These are phyloP conservation scores for Lomographa bimaculata DNA, from an alignment of 2,888 invertebrate genomes.

Conservation along the genomic window DNA sequence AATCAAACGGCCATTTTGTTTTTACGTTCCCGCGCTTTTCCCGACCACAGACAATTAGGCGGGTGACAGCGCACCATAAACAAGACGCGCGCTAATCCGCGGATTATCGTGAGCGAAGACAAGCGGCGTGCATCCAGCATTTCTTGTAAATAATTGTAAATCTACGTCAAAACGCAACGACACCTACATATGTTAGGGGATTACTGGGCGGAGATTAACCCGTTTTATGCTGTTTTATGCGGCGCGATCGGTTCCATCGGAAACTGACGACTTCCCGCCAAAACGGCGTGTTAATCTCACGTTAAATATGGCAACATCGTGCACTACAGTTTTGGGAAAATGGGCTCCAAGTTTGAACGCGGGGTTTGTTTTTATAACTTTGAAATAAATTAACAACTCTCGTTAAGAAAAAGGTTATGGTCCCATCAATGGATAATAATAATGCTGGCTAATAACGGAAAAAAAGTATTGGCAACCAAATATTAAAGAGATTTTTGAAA, in stretches of 20 bases:
- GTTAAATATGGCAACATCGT: slow-evolving; percentile 66
- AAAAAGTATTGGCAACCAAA: slow-evolving; percentile 23
- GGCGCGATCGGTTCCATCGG: slow-evolving; percentile 53
- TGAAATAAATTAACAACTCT: slow-evolving; percentile 5
- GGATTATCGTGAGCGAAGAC: slow-evolving; percentile 73
- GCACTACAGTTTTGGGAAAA: slow-evolving; percentile 56
- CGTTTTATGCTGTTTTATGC: slow-evolving; percentile 74
- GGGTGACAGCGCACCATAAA: slow-evolving; percentile 70
- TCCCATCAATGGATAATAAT: slow-evolving; percentile 26
- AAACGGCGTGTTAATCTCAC: slow-evolving; percentile 65
- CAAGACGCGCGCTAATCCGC: slow-evolving; percentile 69
- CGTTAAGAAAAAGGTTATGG: slow-evolving; percentile 16
- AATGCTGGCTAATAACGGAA: slow-evolving; percentile 14
- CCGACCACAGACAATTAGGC: slow-evolving; percentile 71
- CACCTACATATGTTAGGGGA: slow-evolving; percentile 80
- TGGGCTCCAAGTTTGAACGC: slow-evolving; percentile 56
- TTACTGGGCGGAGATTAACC: slow-evolving; percentile 72
- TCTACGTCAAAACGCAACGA: slow-evolving; percentile 81
- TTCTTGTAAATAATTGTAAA: slow-evolving; percentile 83
- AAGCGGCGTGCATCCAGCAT: slow-evolving; percentile 61
- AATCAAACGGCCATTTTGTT: slow-evolving; percentile 73
- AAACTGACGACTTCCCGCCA: slow-evolving; percentile 72
- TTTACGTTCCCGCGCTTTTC: slow-evolving; percentile 64
- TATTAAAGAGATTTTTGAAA: slow-evolving; percentile 32
- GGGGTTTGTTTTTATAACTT: slow-evolving; percentile 54